Base-by-base conservation (phyloP, 2,113 vertebrate species). In the Zapus hudsonius region DNA sequence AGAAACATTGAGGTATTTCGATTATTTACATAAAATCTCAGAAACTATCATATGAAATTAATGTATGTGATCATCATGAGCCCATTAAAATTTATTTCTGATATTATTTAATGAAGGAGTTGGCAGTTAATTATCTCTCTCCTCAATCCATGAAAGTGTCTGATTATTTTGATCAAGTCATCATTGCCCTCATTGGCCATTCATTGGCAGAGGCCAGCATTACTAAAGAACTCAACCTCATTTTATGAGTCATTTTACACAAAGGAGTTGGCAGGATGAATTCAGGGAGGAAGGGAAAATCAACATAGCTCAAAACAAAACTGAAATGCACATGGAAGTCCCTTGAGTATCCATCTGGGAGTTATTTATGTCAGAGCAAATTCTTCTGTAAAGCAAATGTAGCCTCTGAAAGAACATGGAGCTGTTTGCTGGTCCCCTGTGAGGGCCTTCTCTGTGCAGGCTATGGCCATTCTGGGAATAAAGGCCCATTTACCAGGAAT, bases 221-320 rank as follows among this genome's bases (percentile, higher is more conserved):
- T 57, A 38, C 23, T 84, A 27, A 93, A 86, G 5, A 82, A 76
- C 17, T 2, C n/a, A 55, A 10, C 33, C 92, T 86, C 27, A 38
- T 74, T 87, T 92, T 64, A 74, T 82, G 63, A 89, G 6, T 83
- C 52, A 82, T 82, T 95, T 92, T 69, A 80, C 70, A 90, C 22
- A 84, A 82, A 87, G 11, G 27, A 66, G 74, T 64, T 57, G 64
- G 19, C 10, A 57, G n/a, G 3, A 36, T 64, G 33, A 93, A 69
- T 94, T 95, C 36, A 90, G 36, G 3, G 13, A 92, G 47, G 25
- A 73, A 52, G 59, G 73, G 87, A 79, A 95, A 72, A 64, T 38
- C 91, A 87, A 55, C 33, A 91, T 6, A 92, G 64, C 1, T 40
- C 38, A 87, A 85, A 92, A 89, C 10, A n/a, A 80, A 81, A 75